Evolutionary conservation across 2,797 vertebrate genomes (phyloP).

Genomic region (Poeciliopsis paucimaculata): DNA sequence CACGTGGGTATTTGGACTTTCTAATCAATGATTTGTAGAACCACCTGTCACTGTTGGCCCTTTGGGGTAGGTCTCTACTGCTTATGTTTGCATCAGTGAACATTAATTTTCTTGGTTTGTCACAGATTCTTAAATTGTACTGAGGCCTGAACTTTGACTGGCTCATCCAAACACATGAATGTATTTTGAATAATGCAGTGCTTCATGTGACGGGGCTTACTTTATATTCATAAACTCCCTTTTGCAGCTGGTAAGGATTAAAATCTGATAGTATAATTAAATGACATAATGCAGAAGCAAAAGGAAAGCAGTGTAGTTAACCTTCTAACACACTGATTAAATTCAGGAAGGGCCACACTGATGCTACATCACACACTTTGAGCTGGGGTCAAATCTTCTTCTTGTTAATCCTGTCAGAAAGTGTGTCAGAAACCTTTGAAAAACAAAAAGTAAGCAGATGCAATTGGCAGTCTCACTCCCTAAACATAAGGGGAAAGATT

Average conservation of each 20-base stretch:
- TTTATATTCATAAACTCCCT: conserved; percentile 8
- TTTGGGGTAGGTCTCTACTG: no score
- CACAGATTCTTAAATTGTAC: no score
- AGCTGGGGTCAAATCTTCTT: conserved; percentile 1
- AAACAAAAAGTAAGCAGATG: background rate
- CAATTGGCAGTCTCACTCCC: background rate
- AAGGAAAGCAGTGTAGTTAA: conserved; percentile 14
- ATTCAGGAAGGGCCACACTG: background rate
- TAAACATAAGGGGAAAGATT: background rate
- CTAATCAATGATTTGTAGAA: no score
- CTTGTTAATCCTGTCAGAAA: conserved; percentile 15
- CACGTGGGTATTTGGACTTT: no score
- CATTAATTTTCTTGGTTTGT: background rate
- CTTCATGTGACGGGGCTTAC: conserved; percentile 3
- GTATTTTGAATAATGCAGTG: background rate
- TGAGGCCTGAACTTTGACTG: no score
- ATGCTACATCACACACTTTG: background rate
- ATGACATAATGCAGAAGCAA: conserved; percentile 10
- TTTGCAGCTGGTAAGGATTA: conserved; percentile 5
- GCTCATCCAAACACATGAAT: no score
- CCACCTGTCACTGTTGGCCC: no score
- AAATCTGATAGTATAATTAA: conserved; percentile 26
- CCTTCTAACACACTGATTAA: conserved; percentile 8
- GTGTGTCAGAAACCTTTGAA: background rate
- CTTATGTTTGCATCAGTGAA: background rate